A percentile compares a stretch with the other conserved stretches of the same genome.
phyloP scores from a whole-genome alignment of 1,140 invertebrate species.

The Bilobella aurantiaca region DNA sequence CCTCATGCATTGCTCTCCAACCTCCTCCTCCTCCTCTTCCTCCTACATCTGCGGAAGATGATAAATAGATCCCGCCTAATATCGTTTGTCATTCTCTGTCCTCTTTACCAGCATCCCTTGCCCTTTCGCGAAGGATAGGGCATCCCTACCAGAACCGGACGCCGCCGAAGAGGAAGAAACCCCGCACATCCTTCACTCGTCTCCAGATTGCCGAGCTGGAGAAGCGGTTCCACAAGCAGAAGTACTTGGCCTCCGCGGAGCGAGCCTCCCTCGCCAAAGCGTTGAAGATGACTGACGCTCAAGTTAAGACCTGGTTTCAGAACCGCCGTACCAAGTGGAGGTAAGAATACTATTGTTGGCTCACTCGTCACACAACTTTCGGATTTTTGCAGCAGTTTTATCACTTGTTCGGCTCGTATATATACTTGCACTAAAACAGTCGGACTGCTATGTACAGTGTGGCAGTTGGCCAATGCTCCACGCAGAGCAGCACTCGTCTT shows the following conservation, averaged over 20 bases:
- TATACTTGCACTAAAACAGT: no score
- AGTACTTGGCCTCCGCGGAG: conserved; percentile 94
- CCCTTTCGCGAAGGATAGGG: conserved; percentile 79
- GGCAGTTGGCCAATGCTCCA: no score
- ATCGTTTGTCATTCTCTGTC: conserved; percentile 19
- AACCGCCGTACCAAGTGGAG: conserved; percentile 97
- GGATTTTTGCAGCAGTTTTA: no score
- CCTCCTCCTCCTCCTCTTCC: background rate
- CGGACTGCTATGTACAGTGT: no score
- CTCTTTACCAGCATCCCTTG: conserved; percentile 60
- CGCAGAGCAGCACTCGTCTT: no score
- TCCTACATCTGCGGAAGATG: background rate
- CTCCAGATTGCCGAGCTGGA: conserved; percentile 81
- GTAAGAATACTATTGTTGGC: no score
- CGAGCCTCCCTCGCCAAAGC: conserved; percentile 84
- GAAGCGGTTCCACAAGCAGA: conserved; percentile 96
- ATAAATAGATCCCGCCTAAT: background rate
- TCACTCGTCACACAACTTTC: no score
- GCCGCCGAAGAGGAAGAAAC: conserved; percentile 96
- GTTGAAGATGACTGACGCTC: conserved; percentile 97
- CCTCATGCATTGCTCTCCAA: background rate
- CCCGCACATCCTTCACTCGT: conserved; percentile 90
- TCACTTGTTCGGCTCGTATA: no score
- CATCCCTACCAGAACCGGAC: conserved; percentile 98
- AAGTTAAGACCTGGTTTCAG: conserved; percentile 98